Evolutionary conservation across 2,797 vertebrate species (phyloP).

Genomic region (Scomberomorus guttatus): DNA sequence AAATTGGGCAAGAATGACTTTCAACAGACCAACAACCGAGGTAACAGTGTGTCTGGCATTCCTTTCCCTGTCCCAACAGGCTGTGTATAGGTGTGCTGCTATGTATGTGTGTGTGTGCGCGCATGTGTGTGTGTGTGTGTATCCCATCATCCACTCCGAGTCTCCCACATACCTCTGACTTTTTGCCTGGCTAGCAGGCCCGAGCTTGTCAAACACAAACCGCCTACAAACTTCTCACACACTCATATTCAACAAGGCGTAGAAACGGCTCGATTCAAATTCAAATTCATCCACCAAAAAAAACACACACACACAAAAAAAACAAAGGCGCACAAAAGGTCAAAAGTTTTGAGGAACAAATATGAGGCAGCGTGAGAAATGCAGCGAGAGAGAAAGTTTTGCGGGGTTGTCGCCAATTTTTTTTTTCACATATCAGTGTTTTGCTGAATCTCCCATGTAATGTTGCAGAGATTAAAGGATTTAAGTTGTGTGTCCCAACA

Average conservation of each 20-base stretch:
- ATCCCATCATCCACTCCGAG: conserved; percentile 58
- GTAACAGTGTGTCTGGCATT: conserved; percentile 75
- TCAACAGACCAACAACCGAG: conserved; percentile 59
- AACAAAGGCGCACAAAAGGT: conserved; percentile 28
- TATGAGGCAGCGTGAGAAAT: conserved; percentile 32
- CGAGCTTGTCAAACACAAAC: conserved; percentile 73
- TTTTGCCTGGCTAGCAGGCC: conserved; percentile 72
- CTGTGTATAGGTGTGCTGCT: conserved; percentile 32
- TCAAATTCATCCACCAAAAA: conserved; percentile 59
- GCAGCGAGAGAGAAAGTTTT: conserved; percentile 37
- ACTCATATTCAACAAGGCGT: conserved; percentile 56
- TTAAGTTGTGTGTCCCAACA: conserved; percentile 59
- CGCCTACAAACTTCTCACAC: conserved; percentile 69
- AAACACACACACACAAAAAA: too few species aligned
- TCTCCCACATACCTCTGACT: conserved; percentile 76
- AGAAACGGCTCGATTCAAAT: conserved; percentile 49
- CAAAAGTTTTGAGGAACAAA: conserved; percentile 15
- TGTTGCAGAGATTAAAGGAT: conserved; percentile 72
- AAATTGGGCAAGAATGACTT: conserved; percentile 64
- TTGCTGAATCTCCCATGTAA: conserved; percentile 51
- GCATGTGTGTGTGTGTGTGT: conserved; percentile 56
- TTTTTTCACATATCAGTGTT: conserved; percentile 34
- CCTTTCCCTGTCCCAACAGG: conserved; percentile 83
- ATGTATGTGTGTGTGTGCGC: conserved; percentile 33
- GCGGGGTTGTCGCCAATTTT: background rate